Percentiles rank a stretch among this genome's conserved stretches.
These are phyloP conservation scores for Gerris buenoi DNA, from an alignment of 1,140 invertebrate species.

Conservation along the genomic window DNA sequence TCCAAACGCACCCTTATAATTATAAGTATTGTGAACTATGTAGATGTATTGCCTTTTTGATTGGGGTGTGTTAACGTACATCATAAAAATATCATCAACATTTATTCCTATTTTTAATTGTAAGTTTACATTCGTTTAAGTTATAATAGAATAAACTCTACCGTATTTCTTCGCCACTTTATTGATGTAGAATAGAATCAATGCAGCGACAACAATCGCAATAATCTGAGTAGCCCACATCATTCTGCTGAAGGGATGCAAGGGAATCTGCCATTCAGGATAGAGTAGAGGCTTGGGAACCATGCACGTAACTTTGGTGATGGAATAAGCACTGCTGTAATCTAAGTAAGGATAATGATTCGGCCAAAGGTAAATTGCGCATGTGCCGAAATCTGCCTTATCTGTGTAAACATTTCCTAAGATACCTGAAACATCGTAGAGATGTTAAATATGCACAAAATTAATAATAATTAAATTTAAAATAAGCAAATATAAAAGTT, in stretches of 20 bases:
- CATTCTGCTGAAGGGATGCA: conserved; percentile 6
- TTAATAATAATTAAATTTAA: too few species aligned
- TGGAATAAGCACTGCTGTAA: conserved; percentile 32
- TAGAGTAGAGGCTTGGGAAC: conserved; percentile 9
- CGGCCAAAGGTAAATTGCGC: conserved; percentile 42
- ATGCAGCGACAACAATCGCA: conserved; percentile 5
- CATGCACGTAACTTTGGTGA: conserved; percentile 8
- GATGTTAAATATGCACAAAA: too few species aligned
- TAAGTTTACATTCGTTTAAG: too few species aligned
- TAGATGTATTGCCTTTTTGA: too few species aligned
- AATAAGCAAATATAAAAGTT: too few species aligned
- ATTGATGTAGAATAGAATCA: conserved; percentile 5
- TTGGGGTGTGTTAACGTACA: too few species aligned
- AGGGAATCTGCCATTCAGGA: conserved; percentile 11
- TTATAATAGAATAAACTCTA: too few species aligned
- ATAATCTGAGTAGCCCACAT: conserved; percentile 9
- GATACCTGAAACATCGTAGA: conserved; percentile 12
- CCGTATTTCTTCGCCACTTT: conserved; percentile 1
- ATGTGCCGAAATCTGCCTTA: conserved; percentile 40
- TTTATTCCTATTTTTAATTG: too few species aligned
- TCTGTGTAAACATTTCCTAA: conserved; percentile 31
- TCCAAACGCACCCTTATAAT: too few species aligned
- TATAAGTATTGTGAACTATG: too few species aligned
- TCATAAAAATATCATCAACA: too few species aligned
- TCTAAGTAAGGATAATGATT: conserved; percentile 37